These are phyloP conservation scores for Tanypteryx hageni DNA, from an alignment of 2,888 invertebrate genomes.

Conservation along the genomic window DNA sequence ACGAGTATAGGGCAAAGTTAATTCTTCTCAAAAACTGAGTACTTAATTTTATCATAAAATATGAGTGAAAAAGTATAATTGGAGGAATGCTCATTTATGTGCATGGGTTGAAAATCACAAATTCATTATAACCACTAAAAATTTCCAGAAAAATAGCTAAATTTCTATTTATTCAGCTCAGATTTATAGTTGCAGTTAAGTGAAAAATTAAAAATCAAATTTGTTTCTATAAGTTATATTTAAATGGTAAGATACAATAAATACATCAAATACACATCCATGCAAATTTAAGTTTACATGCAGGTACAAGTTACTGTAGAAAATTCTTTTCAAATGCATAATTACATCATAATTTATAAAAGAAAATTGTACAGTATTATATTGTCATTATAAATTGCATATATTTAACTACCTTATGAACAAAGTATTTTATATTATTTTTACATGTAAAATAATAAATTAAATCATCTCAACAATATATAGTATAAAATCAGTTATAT, in stretches of 20 bases:
- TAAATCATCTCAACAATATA: slow-evolving; percentile 9
- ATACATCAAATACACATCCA: slow-evolving; percentile 32
- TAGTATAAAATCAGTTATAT: not conserved
- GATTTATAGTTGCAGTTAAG: not conserved
- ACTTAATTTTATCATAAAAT: too few relatives aligned
- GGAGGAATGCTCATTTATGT: too few relatives aligned
- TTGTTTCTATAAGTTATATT: not conserved
- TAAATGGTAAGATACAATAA: slow-evolving; percentile 19
- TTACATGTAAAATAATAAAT: slow-evolving; percentile 27
- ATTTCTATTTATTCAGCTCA: too few relatives aligned
- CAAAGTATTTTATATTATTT: not conserved
- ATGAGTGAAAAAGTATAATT: too few relatives aligned
- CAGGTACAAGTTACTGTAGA: not conserved
- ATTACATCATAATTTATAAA: not conserved
- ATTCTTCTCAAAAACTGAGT: too few relatives aligned
- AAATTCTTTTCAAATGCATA: not conserved
- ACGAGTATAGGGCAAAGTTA: too few relatives aligned
- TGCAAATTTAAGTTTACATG: not conserved
- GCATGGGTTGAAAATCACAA: too few relatives aligned
- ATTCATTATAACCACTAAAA: too few relatives aligned
- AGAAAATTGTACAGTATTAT: not conserved
- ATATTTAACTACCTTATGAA: not conserved
- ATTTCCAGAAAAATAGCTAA: too few relatives aligned
- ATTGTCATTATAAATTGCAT: not conserved
- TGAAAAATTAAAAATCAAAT: not conserved